A percentile compares a stretch with the other conserved stretches of the same genome.
phyloP scores from a whole-genome alignment of 2,797 vertebrate genomes.

The Aulostomus chinensis region DNA sequence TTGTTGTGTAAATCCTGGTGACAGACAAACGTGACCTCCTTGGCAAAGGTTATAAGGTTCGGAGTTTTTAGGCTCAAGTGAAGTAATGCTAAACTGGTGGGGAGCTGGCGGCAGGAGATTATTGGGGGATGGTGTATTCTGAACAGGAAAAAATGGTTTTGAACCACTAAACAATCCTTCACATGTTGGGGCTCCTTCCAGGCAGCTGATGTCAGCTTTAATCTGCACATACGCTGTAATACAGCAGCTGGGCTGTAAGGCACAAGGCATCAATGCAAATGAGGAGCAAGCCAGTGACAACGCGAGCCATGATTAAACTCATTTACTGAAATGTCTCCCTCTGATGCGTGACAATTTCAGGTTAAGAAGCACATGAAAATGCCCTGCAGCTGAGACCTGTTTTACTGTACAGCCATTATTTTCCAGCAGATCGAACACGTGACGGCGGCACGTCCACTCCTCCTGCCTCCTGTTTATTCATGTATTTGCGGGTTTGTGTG shows the following conservation, averaged over 20 bases:
- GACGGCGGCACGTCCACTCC: slow-evolving; percentile 16
- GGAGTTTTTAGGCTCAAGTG: too few species aligned
- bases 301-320: slow-evolving; percentile 53
- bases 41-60: too few species aligned
- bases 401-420: slow-evolving; percentile 23
- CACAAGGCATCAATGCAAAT: slow-evolving; percentile 43
- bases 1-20: too few species aligned
- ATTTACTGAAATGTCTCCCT: slow-evolving; percentile 56
- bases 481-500: slow-evolving; percentile 11
- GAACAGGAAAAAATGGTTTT: too few species aligned
- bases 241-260: slow-evolving; percentile 42
- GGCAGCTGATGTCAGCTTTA: slow-evolving; percentile 27
- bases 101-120: too few species aligned
- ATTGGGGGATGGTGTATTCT: too few species aligned
- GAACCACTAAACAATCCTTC: too few species aligned
- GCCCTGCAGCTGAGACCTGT: slow-evolving; percentile 18
- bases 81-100: too few species aligned
- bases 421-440: slow-evolving; percentile 24
- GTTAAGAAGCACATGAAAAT: slow-evolving; percentile 26
- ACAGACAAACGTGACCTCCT: too few species aligned
- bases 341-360: slow-evolving; percentile 37
- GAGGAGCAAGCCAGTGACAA: slow-evolving; percentile 52
- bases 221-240: slow-evolving; percentile 25
- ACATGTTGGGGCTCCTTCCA: too few species aligned
- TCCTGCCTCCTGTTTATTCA: slow-evolving; percentile 10